phyloP scores from a whole-genome alignment of 2,113 vertebrate genomes.

The Calidris pugnax region DNA sequence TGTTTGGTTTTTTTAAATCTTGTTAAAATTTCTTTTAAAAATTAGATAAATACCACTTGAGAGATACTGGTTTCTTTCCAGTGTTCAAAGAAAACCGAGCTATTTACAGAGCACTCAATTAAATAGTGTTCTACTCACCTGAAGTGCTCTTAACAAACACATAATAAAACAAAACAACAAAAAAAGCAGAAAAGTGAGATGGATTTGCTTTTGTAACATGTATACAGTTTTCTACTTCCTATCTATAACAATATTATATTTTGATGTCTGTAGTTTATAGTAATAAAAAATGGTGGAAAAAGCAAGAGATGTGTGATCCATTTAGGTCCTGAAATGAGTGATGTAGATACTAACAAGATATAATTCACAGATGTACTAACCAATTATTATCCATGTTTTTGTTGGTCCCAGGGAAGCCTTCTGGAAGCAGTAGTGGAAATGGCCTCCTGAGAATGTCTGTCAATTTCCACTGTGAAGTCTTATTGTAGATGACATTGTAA shows the following conservation, averaged over 20 bases:
- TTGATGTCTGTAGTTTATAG: background rate
- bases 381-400: background rate
- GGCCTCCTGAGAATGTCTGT: background rate
- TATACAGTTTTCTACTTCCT: background rate
- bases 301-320: background rate
- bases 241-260: background rate
- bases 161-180: background rate
- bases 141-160: background rate
- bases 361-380: background rate
- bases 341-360: background rate
- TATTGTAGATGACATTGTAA: background rate
- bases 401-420: background rate
- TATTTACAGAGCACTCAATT: background rate
- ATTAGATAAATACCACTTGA: background rate
- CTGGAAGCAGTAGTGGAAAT: background rate
- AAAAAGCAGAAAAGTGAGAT: background rate
- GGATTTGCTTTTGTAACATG: background rate
- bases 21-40: background rate
- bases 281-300: background rate
- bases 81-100: background rate
- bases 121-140: background rate
- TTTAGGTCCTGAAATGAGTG: conserved; percentile 25
- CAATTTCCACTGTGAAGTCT: background rate
- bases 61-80: background rate
- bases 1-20: background rate